These are phyloP conservation scores for Ictidomys tridecemlineatus DNA, from an alignment of 2,113 vertebrate species.

Conservation along the genomic window DNA sequence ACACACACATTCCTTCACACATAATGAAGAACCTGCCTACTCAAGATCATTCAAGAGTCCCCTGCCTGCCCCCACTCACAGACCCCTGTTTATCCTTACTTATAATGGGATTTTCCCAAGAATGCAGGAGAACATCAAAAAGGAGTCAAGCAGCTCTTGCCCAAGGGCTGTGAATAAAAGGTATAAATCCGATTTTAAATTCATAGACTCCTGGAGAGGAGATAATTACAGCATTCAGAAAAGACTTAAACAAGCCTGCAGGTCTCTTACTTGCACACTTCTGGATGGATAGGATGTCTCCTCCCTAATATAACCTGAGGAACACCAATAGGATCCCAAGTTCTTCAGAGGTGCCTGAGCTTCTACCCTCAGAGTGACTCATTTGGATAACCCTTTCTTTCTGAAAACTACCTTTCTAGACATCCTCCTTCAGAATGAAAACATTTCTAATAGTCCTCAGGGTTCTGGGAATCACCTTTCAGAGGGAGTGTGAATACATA, in stretches of 20 bases:
- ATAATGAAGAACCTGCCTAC: not conserved
- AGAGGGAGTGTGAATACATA: not conserved
- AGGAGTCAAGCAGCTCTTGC: not conserved
- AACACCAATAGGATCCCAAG: not conserved
- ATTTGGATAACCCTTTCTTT: not conserved
- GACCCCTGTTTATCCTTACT: not conserved
- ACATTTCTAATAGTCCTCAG: not conserved
- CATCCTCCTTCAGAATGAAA: not conserved
- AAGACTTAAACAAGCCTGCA: not conserved
- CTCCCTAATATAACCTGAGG: not conserved
- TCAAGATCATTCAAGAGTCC: not conserved
- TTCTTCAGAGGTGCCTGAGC: not conserved
- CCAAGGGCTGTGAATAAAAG: not conserved
- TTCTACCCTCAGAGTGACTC: not conserved
- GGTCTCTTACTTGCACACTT: not conserved
- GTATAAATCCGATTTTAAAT: not conserved
- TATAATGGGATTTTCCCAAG: not conserved
- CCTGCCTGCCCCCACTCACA: not conserved
- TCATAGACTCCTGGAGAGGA: not conserved
- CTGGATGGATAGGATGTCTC: not conserved
- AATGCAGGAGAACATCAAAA: not conserved
- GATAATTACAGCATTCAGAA: not conserved
- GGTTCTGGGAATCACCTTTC: not conserved
- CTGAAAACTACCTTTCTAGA: not conserved
- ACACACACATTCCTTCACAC: not conserved